phyloP scores from a whole-genome alignment of 2,113 vertebrate genomes.

The Aplodontia rufa region DNA sequence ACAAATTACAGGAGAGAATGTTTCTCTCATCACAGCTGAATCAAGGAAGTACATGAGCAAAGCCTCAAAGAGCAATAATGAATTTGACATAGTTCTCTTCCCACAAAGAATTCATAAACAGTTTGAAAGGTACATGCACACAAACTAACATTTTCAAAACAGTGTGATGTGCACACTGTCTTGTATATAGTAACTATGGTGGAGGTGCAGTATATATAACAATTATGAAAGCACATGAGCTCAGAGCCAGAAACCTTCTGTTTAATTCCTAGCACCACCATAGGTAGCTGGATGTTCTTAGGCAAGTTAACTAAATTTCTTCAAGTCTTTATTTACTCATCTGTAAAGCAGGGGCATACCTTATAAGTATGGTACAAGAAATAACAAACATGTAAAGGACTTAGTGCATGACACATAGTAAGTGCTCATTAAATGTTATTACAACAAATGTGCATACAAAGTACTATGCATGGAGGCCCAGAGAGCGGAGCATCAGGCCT shows the following conservation, averaged over 20 bases:
- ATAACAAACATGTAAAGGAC: not conserved
- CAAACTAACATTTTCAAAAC: not conserved
- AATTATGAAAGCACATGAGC: not conserved
- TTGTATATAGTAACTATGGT: not conserved
- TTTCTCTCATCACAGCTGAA: not conserved
- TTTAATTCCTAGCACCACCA: not conserved
- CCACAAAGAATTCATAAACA: not conserved
- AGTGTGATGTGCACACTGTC: not conserved
- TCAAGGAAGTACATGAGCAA: not conserved
- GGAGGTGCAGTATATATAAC: accelerated
- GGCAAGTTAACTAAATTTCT: not conserved
- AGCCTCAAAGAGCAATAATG: not conserved
- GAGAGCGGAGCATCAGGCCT: not conserved
- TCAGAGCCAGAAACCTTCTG: not conserved
- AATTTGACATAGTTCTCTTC: not conserved
- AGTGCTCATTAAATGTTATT: not conserved
- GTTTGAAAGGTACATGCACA: not conserved
- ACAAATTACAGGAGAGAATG: not conserved
- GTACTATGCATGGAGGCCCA: not conserved
- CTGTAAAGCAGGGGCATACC: not conserved
- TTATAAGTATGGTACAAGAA: not conserved
- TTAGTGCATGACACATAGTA: accelerated
- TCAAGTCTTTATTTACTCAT: not conserved
- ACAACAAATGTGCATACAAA: not conserved
- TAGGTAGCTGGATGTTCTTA: not conserved